Percentiles rank a stretch among this genome's conserved stretches.
Evolutionary conservation across 1,140 invertebrate species (phyloP).

Genomic region (Drosophila sturtevanti): DNA sequence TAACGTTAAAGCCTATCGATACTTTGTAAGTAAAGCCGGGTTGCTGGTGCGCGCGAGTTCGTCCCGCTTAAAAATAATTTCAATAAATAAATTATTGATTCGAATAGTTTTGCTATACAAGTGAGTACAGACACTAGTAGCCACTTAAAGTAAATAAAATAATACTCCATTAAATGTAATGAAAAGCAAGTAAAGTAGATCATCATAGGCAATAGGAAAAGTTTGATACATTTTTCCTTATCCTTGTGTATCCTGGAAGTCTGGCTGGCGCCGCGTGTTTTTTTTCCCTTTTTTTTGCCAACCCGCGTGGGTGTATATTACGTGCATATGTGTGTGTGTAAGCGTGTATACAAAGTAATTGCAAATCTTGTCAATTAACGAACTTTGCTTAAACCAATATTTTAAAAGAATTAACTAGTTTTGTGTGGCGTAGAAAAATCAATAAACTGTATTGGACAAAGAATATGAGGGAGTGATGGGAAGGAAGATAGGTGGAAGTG

Average conservation of each 20-base stretch:
- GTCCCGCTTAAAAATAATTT: conserved; percentile 65
- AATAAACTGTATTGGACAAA: conserved; percentile 40
- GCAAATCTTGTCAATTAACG: conserved; percentile 20
- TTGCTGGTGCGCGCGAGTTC: conserved; percentile 68
- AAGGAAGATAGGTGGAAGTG: background rate
- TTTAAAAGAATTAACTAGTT: conserved; percentile 22
- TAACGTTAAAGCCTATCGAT: background rate
- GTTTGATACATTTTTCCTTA: conserved; percentile 8
- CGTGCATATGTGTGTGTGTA: conserved; percentile 5
- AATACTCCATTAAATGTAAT: background rate
- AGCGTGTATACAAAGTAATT: conserved; percentile 10
- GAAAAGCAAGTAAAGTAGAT: background rate
- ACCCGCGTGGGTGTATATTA: conserved; percentile 44
- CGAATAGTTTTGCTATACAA: conserved; percentile 72
- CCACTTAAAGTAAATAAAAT: background rate
- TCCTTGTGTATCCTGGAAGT: conserved; percentile 71
- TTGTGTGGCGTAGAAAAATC: conserved; percentile 56
- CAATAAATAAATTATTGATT: conserved; percentile 68
- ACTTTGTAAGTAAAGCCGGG: conserved; percentile 45
- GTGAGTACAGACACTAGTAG: conserved; percentile 52
- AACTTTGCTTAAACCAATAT: conserved; percentile 7
- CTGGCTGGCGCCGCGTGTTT: conserved; percentile 72
- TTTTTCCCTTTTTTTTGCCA: conserved; percentile 35
- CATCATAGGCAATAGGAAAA: background rate
- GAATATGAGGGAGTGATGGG: background rate